Percentiles rank a stretch among this genome's conserved stretches.
Conservation (phyloP, 2,888 invertebrate genomes). For the Polia nebulosa region DNA sequence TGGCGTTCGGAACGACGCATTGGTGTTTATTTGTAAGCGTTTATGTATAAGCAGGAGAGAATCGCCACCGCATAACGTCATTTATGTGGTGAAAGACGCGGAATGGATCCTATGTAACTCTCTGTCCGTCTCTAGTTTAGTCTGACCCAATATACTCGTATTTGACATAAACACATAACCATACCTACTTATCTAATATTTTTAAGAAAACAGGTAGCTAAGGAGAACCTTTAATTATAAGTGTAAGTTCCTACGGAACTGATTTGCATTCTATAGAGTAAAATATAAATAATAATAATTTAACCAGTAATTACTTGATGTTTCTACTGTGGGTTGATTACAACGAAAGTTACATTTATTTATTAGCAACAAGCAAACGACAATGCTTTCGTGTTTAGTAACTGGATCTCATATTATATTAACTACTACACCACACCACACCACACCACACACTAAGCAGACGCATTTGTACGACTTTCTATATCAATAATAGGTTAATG, state of each 20-base stretch:
- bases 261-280: slow-evolving; percentile 86
- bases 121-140: slow-evolving; percentile 72
- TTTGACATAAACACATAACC: slow-evolving; percentile 50
- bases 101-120: slow-evolving; percentile 66
- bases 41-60: slow-evolving; percentile 24
- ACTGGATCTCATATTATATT: slow-evolving; percentile 57
- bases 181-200: slow-evolving; percentile 54
- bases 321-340: slow-evolving; percentile 82
- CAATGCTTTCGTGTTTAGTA: slow-evolving; percentile 46
- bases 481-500: slow-evolving; percentile 22
- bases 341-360: slow-evolving; percentile 80
- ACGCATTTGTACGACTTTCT: slow-evolving; percentile 2
- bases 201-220: slow-evolving; percentile 85
- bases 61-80: slow-evolving; percentile 16
- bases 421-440: slow-evolving; percentile 17
- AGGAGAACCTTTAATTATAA: slow-evolving; percentile 71
- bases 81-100: slow-evolving; percentile 17
- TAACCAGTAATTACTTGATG: slow-evolving; percentile 63
- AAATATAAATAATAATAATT: slow-evolving; percentile 67
- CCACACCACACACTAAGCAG: slow-evolving; percentile 9
- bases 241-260: slow-evolving; percentile 82
- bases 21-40: slow-evolving; percentile 43
- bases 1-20: slow-evolving; percentile 28
- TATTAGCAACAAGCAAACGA: slow-evolving; percentile 38
- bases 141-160: slow-evolving; percentile 52